Base-by-base conservation (phyloP, 1,140 invertebrate species). In the Cydia pomonella region DNA sequence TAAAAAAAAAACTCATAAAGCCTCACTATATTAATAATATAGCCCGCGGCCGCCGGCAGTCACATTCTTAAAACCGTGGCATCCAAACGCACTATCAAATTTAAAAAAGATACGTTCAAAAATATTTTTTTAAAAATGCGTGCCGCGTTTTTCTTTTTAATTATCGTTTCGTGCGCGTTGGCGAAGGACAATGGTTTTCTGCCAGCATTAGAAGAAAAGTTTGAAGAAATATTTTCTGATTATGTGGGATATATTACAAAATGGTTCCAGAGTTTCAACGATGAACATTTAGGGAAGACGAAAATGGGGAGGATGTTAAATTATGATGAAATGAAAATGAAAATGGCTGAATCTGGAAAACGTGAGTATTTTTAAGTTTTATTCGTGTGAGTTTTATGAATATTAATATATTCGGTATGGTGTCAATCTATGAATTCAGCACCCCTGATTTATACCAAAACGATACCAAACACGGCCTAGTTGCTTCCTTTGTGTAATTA, bases 291-390 rank as follows among this genome's bases (percentile, higher is more conserved):
- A 12, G 82, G 84, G 25, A 76, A 78, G 0, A 87, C 82, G 81
- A 83, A 82, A 13, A 29, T 89, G 21, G 90, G 87, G 9, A 85
- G 80, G 38, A 63, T 86, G 71, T 13, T 92, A 1, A 76, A 82
- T 41, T 92, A 90, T 75, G 76, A 89, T 16, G 80, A 88, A 38
- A 85, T 92, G 13, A 90, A 92, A 72, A 77, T 82, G 3, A 85
- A 87, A 75, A 63, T 84, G 0, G 63, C 75, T 1, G 50, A 74
- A 16, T 69, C 23, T 44, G 76, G 21, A 6, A 77, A 72, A 72
- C 41, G 82, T 87, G 72, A 81, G 82, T 82, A 64, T 25, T 76
- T 64, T 64, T n/a, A n/a, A n/a, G n/a, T n/a, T n/a, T n/a, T n/a
- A n/a, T n/a, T n/a, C n/a, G n/a, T n/a, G n/a, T n/a, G n/a, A n/a